A percentile compares a stretch with the other conserved stretches of the same genome.
Conservation (phyloP, 2,888 invertebrate genomes). For the Nysson spinosus region DNA sequence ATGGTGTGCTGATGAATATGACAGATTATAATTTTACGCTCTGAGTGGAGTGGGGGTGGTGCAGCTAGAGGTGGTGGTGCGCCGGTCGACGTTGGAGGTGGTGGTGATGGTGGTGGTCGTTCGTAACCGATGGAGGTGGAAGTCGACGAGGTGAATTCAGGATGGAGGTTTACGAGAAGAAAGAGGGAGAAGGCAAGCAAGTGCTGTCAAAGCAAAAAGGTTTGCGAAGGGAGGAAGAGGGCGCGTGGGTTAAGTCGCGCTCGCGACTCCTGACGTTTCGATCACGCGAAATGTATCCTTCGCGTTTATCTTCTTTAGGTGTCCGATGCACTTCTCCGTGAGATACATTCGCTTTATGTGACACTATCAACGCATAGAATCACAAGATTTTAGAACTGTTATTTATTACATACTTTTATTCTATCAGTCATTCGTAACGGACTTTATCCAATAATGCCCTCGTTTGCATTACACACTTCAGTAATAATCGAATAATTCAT, state of each 20-base stretch:
- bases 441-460: no score
- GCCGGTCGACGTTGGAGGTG: slow-evolving; percentile 23
- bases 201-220: slow-evolving; percentile 55
- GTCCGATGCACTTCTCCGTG: neutral
- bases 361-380: no score
- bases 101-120: slow-evolving; percentile 31
- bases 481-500: no score
- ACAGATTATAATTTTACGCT: slow-evolving; percentile 66
- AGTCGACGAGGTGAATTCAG: slow-evolving; percentile 30
- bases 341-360: no score
- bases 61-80: slow-evolving; percentile 33
- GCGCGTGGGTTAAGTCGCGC: slow-evolving; percentile 46
- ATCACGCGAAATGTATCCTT: slow-evolving; percentile 2
- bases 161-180: slow-evolving; percentile 27
- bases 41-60: slow-evolving; percentile 28
- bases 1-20: slow-evolving; percentile 62
- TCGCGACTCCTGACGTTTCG: slow-evolving; percentile 43
- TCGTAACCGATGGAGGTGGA: slow-evolving; percentile 40
- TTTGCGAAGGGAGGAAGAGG: slow-evolving; percentile 8
- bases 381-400: no score
- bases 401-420: no score
- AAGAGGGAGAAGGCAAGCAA: slow-evolving; percentile 47
- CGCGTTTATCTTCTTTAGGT: neutral
- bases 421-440: no score
- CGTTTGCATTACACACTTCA: no score